Conservation (phyloP, 2,113 vertebrate species). For the Nerophis ophidion region DNA sequence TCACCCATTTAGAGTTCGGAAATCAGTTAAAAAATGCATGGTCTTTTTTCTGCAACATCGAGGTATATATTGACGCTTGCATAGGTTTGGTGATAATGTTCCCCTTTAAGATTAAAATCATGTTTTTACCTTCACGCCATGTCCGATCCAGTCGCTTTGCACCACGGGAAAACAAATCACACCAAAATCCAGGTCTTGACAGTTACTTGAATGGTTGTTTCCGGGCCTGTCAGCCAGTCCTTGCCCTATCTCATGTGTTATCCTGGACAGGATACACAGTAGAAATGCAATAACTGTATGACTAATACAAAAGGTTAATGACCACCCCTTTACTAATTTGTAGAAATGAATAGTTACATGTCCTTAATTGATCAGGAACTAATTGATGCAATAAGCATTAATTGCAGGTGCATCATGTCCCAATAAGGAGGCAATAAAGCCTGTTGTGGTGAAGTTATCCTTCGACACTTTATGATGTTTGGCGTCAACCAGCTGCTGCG, state of each 20-base stretch:
- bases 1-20: no score
- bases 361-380: neutral
- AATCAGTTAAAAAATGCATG: no score
- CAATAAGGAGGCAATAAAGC: conserved; percentile 1
- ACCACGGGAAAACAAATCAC: no score
- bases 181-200: no score
- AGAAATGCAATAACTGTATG: neutral
- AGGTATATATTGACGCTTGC: no score
- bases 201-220: no score
- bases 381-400: neutral
- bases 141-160: no score
- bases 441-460: conserved; percentile 3
- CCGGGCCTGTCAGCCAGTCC: no score
- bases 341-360: neutral
- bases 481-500: conserved; percentile 21
- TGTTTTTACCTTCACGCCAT: no score
- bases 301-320: neutral
- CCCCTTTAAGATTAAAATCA: no score
- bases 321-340: neutral
- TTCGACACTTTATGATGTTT: conserved; percentile 15
- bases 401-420: neutral
- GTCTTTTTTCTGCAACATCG: no score
- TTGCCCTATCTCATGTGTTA: neutral
- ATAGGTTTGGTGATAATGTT: no score
- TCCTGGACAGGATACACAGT: neutral